A percentile compares a stretch with the other conserved stretches of the same genome.
These are phyloP conservation scores for Thecophora atra DNA, from an alignment of 2,888 invertebrate species.

Conservation along the genomic window DNA sequence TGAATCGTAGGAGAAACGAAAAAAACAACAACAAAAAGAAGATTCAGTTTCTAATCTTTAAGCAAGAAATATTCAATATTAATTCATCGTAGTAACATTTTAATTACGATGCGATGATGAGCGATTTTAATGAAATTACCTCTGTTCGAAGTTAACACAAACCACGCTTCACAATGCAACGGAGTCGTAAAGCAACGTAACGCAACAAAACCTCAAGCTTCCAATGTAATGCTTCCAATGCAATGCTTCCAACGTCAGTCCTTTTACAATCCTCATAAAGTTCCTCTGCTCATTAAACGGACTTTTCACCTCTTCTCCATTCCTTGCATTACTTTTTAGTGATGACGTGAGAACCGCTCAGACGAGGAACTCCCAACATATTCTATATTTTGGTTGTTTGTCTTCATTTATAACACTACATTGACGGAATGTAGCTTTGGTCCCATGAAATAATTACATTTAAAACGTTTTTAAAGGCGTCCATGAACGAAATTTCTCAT, in stretches of 20 bases:
- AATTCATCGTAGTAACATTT: conserved; percentile 53
- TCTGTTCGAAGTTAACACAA: not conserved
- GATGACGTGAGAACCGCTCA: not conserved
- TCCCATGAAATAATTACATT: no score
- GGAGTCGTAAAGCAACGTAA: not conserved
- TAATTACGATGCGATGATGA: conserved; percentile 63
- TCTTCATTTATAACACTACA: no score
- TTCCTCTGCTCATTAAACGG: conserved; percentile 28
- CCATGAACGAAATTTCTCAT: no score
- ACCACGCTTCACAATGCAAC: not conserved
- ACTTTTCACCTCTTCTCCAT: not conserved
- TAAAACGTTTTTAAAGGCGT: no score
- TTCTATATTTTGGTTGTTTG: no score
- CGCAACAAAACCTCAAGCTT: not conserved
- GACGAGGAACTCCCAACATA: not conserved
- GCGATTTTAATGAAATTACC: conserved; percentile 47
- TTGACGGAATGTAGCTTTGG: no score
- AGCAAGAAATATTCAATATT: conserved; percentile 20
- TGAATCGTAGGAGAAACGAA: not conserved
- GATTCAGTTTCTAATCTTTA: not conserved
- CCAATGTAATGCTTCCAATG: not conserved
- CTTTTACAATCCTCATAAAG: conserved; percentile 10
- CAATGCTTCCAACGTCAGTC: not conserved
- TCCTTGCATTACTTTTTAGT: no score
- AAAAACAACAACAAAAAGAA: not conserved